These are phyloP conservation scores for Napeogenes sylphis DNA, from an alignment of 2,888 invertebrate genomes.

Conservation along the genomic window DNA sequence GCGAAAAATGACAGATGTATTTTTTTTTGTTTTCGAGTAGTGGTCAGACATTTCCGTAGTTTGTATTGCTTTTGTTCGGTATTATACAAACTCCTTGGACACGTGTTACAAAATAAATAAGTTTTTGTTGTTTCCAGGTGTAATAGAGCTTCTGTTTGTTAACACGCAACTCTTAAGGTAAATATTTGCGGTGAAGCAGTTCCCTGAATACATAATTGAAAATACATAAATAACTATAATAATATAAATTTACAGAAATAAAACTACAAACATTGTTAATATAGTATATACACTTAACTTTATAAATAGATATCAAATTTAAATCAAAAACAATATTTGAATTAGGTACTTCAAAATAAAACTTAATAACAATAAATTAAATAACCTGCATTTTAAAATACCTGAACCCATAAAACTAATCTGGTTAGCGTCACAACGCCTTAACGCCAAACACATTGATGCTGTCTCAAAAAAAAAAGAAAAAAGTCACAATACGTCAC, in stretches of 20 bases:
- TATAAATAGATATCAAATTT: too few species aligned
- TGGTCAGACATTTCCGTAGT: constrained; percentile 42
- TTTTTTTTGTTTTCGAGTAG: constrained; percentile 34
- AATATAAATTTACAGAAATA: too few species aligned
- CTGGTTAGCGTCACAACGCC: constrained; percentile 30
- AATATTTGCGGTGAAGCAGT: constrained; percentile 16
- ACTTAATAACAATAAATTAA: not conserved
- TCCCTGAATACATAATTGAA: not conserved
- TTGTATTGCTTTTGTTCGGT: constrained; percentile 38
- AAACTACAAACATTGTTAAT: too few species aligned
- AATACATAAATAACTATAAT: not conserved
- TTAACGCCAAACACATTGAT: constrained; percentile 37
- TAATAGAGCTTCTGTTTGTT: constrained; percentile 23
- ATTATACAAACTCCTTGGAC: constrained; percentile 42
- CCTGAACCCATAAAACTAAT: constrained; percentile 18
- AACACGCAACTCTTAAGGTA: constrained; percentile 19
- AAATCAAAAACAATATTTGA: too few species aligned
- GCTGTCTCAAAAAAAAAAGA: constrained; percentile 26
- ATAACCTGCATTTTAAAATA: constrained; percentile 1
- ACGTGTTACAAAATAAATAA: constrained; percentile 46
- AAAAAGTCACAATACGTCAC: constrained; percentile 53
- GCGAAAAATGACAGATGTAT: constrained; percentile 61
- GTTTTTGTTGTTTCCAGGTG: constrained; percentile 38
- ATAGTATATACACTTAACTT: too few species aligned
- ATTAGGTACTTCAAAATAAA: not conserved